Percentiles rank a stretch among this genome's conserved stretches.
Evolutionary conservation across 2,888 invertebrate species (phyloP).

Genomic region (Lamellibrachia satsuma): DNA sequence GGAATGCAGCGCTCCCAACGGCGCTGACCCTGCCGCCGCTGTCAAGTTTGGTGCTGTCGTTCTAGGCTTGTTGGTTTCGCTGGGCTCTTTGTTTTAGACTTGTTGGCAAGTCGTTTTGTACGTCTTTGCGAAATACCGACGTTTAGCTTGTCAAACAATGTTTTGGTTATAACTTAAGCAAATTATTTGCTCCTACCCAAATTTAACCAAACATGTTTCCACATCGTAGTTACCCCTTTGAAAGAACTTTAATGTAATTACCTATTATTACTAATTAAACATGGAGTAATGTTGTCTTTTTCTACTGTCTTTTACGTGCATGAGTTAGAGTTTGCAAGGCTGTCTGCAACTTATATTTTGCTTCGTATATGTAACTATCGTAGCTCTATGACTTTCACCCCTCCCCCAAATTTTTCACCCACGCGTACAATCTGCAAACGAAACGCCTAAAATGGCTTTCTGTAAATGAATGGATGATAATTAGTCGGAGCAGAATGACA

Average conservation of each 20-base stretch:
- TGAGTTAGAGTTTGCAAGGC: background rate
- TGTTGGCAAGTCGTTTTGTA: background rate
- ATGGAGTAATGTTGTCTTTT: background rate
- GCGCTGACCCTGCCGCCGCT: background rate
- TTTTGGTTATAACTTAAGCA: background rate
- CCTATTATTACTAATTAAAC: background rate
- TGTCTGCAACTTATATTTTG: background rate
- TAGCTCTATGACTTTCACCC: background rate
- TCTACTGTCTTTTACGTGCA: background rate
- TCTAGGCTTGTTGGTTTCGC: background rate
- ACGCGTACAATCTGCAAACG: background rate
- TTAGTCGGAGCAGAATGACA: background rate
- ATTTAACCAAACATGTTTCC: background rate
- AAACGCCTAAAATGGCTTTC: background rate
- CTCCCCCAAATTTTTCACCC: background rate
- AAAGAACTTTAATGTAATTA: background rate
- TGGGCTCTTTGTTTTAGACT: background rate
- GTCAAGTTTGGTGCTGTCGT: background rate
- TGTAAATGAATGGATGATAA: background rate
- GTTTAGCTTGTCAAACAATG: background rate
- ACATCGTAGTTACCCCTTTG: background rate
- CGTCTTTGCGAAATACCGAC: background rate
- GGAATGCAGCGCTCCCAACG: conserved; percentile 22
- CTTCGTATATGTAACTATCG: background rate
- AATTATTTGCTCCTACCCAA: background rate